Percentiles rank a stretch among this genome's conserved stretches.
These are phyloP conservation scores for Atherinomorus stipes DNA, from an alignment of 2,113 vertebrate species.

Conservation along the genomic window DNA sequence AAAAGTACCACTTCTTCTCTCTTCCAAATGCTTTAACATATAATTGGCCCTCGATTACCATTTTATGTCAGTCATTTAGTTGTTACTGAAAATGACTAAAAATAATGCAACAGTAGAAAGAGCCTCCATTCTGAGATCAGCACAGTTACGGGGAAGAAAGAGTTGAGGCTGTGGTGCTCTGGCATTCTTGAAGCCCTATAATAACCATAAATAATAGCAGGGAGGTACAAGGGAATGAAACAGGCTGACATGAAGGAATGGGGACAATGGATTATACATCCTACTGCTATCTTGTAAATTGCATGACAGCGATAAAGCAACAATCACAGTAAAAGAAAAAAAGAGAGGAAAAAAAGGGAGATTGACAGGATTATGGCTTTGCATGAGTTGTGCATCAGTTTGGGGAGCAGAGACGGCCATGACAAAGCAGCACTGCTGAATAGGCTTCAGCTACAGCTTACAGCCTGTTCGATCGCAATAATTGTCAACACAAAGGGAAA, in stretches of 20 bases:
- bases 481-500: conserved; percentile 43
- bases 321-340: conserved; percentile 16
- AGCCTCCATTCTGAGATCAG: conserved; percentile 27
- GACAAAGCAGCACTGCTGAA: conserved; percentile 17
- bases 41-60: conserved; percentile 58
- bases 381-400: conserved; percentile 23
- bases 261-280: conserved; percentile 51
- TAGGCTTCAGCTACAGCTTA: conserved; percentile 23
- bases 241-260: conserved; percentile 51
- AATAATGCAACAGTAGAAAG: conserved; percentile 16
- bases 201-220: conserved; percentile 54
- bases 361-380: conserved; percentile 48
- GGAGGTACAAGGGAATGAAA: conserved; percentile 29
- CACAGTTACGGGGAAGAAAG: not conserved
- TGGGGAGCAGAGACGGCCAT: conserved; percentile 6
- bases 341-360: conserved; percentile 14
- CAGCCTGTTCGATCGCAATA: conserved; percentile 20
- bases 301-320: conserved; percentile 49
- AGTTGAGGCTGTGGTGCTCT: conserved; percentile 5
- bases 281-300: conserved; percentile 50
- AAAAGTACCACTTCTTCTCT: conserved; percentile 17
- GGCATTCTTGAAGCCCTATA: conserved; percentile 32
- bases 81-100: conserved; percentile 31
- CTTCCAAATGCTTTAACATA: conserved; percentile 29
- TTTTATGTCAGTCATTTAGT: conserved; percentile 56